phyloP scores from a whole-genome alignment of 2,797 vertebrate species.

The Enteromius treurensis region DNA sequence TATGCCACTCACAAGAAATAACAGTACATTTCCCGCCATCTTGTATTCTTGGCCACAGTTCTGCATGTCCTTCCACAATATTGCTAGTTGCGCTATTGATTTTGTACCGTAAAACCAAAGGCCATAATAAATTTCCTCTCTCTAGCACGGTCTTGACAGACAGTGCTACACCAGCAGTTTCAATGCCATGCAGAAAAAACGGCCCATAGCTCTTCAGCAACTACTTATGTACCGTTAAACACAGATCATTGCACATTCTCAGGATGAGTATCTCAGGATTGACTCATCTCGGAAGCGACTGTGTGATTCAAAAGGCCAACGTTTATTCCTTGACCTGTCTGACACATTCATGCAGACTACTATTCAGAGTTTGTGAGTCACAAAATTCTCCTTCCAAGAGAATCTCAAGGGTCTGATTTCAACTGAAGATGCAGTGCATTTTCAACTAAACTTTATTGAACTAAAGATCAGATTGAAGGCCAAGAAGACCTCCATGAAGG shows the following conservation, averaged over 20 bases:
- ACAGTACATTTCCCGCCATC: background rate
- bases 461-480: background rate
- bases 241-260: conserved; percentile 6
- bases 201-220: background rate
- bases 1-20: conserved; percentile 34
- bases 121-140: conserved; percentile 27
- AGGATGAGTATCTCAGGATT: background rate
- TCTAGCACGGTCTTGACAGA: conserved; percentile 33
- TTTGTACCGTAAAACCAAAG: conserved; percentile 35
- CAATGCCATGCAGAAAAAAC: conserved; percentile 14
- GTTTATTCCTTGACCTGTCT: conserved; percentile 37
- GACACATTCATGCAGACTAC: conserved; percentile 52
- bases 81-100: conserved; percentile 34
- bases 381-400: conserved; percentile 39
- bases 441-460: conserved; percentile 6
- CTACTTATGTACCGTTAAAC: conserved; percentile 27
- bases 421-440: conserved; percentile 23
- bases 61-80: conserved; percentile 27
- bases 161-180: conserved; percentile 31
- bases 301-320: conserved; percentile 30
- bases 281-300: conserved; percentile 22
- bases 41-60: conserved; percentile 8
- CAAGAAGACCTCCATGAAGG: background rate
- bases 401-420: conserved; percentile 34
- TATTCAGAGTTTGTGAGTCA: conserved; percentile 54